Evolutionary conservation across 1,140 invertebrate genomes (phyloP), one percentile per base, ranked within the genome.

Genomic region (Camponotus floridanus): DNA sequence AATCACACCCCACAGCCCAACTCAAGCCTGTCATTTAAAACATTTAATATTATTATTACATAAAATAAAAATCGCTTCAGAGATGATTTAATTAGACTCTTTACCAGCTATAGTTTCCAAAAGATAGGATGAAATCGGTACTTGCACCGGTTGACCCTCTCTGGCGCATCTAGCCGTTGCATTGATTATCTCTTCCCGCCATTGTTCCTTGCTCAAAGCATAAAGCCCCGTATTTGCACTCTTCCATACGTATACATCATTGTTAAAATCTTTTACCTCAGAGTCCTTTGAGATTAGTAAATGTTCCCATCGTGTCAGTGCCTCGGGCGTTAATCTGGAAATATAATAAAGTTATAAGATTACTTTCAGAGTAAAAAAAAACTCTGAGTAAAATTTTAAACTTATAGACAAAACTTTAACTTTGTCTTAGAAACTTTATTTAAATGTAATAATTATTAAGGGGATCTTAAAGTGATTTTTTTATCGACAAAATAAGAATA

Each of bases 231-330:
- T 61, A 62, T 86, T 91, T 48, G 92, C 92, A 18, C 87, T 89
- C 76, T 93, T 94, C 92, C 92, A 94, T 55, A 93, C 89, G 36
- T 93, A 95, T 78, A 94, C 86, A 45, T 94, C 91, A 64, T 91
- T 87, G 0, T 21, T 62, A 3, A 65, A 51, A 15, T 64, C 78
- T 2, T 87, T 84, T 6, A 86, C 61, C 1, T 87, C 76, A 5
- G 87, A 64, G 0, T 90, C 71, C n/a, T 92, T 92, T 5, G 92
- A 91, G 3, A 86, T 76, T 81, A 95, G 85, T 6, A 91, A 80
- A 6, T 91, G 88, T 88, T 93, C 91, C 92, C 94, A 94, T 6
- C 86, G 90, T 26, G 85, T 83, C 48, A 88, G 86, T 18, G 94
- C 90, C n/a, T 92, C 93, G 1, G 88, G 65, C 0, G 83, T 73